Percentiles rank a stretch among this genome's conserved stretches.
phyloP scores from a whole-genome alignment of 1,140 invertebrate species.

The Drosophila burlai region DNA sequence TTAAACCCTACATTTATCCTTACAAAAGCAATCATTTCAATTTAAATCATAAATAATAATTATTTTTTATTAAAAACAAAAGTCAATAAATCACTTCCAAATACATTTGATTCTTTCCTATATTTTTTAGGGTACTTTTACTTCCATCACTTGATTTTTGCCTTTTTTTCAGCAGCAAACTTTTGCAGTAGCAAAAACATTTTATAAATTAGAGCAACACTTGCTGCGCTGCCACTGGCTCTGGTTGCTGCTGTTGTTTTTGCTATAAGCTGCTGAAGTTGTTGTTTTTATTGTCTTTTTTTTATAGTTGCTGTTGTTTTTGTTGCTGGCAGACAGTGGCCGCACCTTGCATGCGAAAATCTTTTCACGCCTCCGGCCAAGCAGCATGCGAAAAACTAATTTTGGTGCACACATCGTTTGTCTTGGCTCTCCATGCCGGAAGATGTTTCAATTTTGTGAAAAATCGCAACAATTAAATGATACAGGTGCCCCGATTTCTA shows the following conservation, averaged over 20 bases:
- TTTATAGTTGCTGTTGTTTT: constrained; percentile 15
- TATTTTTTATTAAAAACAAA: not conserved
- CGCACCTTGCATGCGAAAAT: constrained; percentile 81
- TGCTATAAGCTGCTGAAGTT: constrained; percentile 28
- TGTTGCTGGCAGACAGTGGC: constrained; percentile 43
- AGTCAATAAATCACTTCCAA: not conserved
- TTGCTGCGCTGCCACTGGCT: constrained; percentile 57
- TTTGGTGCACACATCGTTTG: constrained; percentile 79
- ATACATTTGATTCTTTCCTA: not conserved
- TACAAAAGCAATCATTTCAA: not conserved
- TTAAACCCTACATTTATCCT: not conserved
- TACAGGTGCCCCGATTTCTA: constrained; percentile 77
- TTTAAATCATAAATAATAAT: not conserved
- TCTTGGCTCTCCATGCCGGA: constrained; percentile 71
- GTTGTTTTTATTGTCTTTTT: constrained; percentile 24
- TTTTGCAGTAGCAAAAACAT: constrained; percentile 70
- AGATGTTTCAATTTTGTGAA: constrained; percentile 81
- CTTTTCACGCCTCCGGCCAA: constrained; percentile 76
- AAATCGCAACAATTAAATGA: constrained; percentile 79
- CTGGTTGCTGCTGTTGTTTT: constrained; percentile 11
- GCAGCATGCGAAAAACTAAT: constrained; percentile 81
- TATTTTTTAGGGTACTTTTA: constrained; percentile 20
- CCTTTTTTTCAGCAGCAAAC: constrained; percentile 25
- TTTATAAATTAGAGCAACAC: constrained; percentile 84
- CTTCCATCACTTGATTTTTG: constrained; percentile 26